Base-by-base conservation (phyloP, 2,797 vertebrate species). In the Sarcoramphus papa region DNA sequence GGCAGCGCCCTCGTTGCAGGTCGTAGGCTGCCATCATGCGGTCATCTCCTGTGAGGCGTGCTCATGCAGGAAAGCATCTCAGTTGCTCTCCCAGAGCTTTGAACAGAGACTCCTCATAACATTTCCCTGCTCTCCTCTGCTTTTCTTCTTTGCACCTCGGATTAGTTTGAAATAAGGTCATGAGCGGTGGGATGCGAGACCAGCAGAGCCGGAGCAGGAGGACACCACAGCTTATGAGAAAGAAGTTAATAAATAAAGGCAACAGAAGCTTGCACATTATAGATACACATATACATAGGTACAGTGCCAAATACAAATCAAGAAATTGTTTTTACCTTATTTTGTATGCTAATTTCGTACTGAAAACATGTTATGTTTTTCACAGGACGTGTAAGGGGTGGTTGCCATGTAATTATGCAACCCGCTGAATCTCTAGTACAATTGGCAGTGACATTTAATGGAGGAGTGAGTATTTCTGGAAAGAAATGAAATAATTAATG, bases 401-500 rank as follows among this genome's bases (percentile, higher is more conserved):
- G 33, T 18, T 64, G 28, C 98, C 98, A 98, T 1, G 1, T 57
- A 67, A 98, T 53, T 67, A 33, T 54, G 68, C 97, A 98, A 35
- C 83, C 19, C 0, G 1, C 47, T n/a, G 75, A 10, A n/a, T 17
- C 40, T 25, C 5, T 2, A 20, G 62, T 85, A 50, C 97, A 97
- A 31, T 10, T 35, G 33, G 21, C 79, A 23, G 54, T 87, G 77
- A 97, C 31, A 14, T 97, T 95, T 82, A 57, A 15, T 7, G 98
- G 98, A 23, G 97, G 82, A 74, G 69, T 78, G 24, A 96, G 64
- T 75, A 68, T 90, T 95, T 98, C 98, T 98, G 92, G 24, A 93
- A 95, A 59, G 25, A 90, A 85, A 81, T 16, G 0, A 81, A 95
- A 88, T 72, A 31, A 73, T 63, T 43, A 80, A 37, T 24, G 21